These are phyloP conservation scores for Zeugodacus cucurbitae DNA, from an alignment of 1,140 invertebrate genomes.

Conservation along the genomic window DNA sequence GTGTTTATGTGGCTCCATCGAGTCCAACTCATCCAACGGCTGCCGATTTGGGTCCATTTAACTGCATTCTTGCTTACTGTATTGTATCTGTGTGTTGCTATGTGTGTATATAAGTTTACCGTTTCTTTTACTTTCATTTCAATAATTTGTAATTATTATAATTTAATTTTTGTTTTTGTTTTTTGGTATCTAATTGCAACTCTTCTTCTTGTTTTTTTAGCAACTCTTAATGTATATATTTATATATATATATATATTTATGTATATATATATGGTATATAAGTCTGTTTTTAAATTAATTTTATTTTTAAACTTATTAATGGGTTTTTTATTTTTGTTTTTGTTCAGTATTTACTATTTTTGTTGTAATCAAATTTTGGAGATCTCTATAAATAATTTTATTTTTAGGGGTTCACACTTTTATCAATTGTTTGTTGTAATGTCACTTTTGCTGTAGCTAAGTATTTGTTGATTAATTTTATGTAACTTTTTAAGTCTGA, in stretches of 20 bases:
- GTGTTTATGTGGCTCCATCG: not conserved
- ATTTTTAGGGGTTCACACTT: not conserved
- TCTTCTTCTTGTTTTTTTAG: conserved; percentile 26
- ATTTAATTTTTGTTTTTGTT: not conserved
- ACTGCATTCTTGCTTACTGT: not conserved
- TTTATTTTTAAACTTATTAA: conserved; percentile 1
- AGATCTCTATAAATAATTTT: conserved; percentile 23
- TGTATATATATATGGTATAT: conserved; percentile 30
- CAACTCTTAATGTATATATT: conserved; percentile 36
- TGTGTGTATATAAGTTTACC: conserved; percentile 22
- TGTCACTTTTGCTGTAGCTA: not conserved
- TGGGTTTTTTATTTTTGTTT: no score
- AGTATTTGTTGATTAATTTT: not conserved
- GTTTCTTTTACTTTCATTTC: conserved; percentile 15
- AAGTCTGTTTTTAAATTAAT: not conserved
- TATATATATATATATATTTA: not conserved
- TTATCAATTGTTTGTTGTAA: conserved; percentile 25
- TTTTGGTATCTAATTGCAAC: conserved; percentile 23
- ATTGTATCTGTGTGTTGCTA: no score
- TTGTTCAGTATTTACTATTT: conserved; percentile 16
- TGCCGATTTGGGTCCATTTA: not conserved
- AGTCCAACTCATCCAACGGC: not conserved
- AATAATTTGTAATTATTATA: not conserved
- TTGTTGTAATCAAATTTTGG: conserved; percentile 19
- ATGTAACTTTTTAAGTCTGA: not conserved